Conservation (phyloP, 2,113 vertebrate genomes). For the Crocuta crocuta region DNA sequence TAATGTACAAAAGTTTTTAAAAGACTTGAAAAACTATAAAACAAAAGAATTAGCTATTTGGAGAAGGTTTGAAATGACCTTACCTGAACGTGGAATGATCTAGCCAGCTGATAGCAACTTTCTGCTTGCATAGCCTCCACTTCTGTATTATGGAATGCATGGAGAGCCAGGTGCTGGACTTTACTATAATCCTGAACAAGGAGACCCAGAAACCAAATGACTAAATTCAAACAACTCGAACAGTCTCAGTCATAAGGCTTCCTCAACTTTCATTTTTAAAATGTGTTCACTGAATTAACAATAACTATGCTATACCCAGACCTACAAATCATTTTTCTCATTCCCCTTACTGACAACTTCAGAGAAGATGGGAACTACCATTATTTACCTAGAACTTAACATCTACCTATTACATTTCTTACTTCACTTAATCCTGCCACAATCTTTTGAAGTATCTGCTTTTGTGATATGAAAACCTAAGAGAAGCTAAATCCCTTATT, state of each 20-base stretch:
- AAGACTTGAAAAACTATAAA: not conserved
- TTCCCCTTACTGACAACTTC: not conserved
- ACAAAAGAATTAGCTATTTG: not conserved
- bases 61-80: not conserved
- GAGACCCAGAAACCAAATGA: not conserved
- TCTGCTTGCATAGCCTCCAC: conserved; percentile 99
- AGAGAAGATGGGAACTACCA: not conserved
- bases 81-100: conserved; percentile 99
- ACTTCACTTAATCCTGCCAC: not conserved
- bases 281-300: not conserved
- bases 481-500: not conserved
- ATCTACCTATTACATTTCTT: not conserved
- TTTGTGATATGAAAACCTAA: not conserved
- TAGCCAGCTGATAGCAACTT: conserved; percentile 98
- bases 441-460: not conserved
- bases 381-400: not conserved
- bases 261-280: conserved; percentile 16
- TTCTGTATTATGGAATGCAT: conserved; percentile 99
- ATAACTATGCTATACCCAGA: not conserved
- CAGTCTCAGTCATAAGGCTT: not conserved
- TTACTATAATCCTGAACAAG: conserved; percentile 96
- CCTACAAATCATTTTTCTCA: not conserved
- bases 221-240: not conserved
- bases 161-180: conserved; percentile 98
- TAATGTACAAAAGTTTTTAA: not conserved